phyloP scores from a whole-genome alignment of 2,797 vertebrate species.

The Caiman crocodilus region DNA sequence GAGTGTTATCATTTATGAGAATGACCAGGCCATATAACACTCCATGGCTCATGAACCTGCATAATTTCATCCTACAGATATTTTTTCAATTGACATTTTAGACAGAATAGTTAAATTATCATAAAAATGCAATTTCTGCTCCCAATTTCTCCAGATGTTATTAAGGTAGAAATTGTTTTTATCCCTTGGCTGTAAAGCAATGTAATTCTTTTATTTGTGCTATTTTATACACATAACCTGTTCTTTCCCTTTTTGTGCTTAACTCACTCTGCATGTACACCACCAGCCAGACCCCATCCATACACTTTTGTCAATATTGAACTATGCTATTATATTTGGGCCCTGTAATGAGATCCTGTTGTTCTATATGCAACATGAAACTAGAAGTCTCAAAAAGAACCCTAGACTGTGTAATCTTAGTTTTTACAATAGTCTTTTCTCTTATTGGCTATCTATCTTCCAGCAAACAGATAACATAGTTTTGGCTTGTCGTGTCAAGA shows the following conservation, averaged over 20 bases:
- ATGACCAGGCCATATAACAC: background rate
- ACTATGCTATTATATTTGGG: background rate
- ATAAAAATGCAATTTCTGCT: slow-evolving; percentile 13
- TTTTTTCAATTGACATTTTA: background rate
- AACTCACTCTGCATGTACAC: background rate
- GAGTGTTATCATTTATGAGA: background rate
- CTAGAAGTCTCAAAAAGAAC: background rate
- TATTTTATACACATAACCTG: background rate
- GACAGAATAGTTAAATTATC: background rate
- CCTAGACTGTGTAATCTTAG: slow-evolving; percentile 5
- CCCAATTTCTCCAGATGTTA: slow-evolving; percentile 11
- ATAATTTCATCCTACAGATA: background rate
- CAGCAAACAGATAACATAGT: background rate
- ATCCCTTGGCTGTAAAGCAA: background rate
- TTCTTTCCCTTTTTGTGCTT: background rate
- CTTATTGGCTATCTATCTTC: background rate
- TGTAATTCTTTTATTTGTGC: background rate
- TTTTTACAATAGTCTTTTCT: background rate
- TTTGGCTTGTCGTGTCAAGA: background rate
- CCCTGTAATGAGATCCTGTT: slow-evolving; percentile 38
- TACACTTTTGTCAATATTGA: slow-evolving; percentile 48
- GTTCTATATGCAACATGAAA: slow-evolving; percentile 8
- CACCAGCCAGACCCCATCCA: background rate
- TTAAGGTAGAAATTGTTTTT: background rate
- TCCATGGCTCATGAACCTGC: background rate